Evolutionary conservation across 92 coral and sea anemone genomes (phyloP).

Genomic region (Parazoanthus swiftii): DNA sequence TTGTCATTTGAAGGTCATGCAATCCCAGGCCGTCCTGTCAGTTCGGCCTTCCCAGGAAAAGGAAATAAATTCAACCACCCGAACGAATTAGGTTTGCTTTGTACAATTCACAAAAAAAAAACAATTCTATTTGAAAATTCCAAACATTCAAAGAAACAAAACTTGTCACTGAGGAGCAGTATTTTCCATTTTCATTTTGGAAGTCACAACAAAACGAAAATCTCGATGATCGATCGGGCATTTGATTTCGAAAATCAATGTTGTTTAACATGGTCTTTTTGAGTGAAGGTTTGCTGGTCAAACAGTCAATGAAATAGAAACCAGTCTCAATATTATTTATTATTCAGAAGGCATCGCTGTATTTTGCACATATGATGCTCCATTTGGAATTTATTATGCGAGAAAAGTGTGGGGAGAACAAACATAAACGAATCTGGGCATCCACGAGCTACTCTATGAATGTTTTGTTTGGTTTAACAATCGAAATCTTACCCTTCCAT

Average conservation of each 20-base stretch:
- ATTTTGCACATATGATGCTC: neutral
- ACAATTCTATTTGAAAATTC: neutral
- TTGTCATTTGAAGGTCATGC: neutral
- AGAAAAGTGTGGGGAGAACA: neutral
- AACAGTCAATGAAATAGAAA: neutral
- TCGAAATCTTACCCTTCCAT: constrained; percentile 38
- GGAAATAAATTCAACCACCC: neutral
- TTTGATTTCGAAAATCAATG: neutral
- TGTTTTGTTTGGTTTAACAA: neutral
- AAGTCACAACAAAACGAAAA: neutral
- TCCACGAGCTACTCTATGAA: neutral
- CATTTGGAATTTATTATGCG: constrained; percentile 1
- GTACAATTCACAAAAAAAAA: neutral
- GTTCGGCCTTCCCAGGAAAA: neutral
- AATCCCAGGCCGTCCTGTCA: neutral
- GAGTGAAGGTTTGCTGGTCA: neutral
- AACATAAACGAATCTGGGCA: constrained; percentile 8
- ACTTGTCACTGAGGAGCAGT: neutral
- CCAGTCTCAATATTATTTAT: neutral
- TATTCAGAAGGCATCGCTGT: neutral
- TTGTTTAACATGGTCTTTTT: neutral
- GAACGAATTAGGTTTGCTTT: neutral
- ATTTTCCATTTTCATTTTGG: neutral
- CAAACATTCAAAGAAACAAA: neutral
- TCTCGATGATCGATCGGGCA: neutral